Evolutionary conservation across 2,797 vertebrate species (phyloP).

Genomic region (Tolypeutes matacus): DNA sequence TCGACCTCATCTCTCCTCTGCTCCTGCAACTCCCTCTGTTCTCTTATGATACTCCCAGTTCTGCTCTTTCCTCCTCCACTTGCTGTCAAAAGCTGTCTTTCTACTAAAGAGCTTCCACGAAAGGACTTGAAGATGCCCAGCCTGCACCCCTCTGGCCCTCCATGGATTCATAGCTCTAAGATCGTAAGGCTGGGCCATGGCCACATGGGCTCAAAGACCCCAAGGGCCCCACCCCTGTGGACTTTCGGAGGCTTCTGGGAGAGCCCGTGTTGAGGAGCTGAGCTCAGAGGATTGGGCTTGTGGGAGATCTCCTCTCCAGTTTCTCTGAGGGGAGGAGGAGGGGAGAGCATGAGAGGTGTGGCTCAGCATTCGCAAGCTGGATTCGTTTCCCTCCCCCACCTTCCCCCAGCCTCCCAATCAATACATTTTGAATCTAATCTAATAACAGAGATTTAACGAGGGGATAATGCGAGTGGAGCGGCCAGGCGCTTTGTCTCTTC

Average conservation of each 20-base stretch:
- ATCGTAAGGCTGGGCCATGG: neutral
- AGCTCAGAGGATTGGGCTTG: neutral
- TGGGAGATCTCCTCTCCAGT: neutral
- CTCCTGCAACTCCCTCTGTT: neutral
- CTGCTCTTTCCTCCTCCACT: neutral
- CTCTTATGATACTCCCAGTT: neutral
- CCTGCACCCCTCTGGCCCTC: neutral
- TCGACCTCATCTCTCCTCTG: neutral
- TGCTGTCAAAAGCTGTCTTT: neutral
- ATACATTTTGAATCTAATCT: constrained; percentile 90
- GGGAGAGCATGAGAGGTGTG: constrained; percentile 41
- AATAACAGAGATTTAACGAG: constrained; percentile 91
- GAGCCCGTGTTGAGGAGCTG: neutral
- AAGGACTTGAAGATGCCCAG: neutral
- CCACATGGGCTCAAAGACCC: neutral
- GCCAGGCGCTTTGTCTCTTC: constrained; percentile 85
- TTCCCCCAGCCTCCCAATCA: constrained; percentile 81
- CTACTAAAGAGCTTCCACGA: neutral
- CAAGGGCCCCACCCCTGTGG: rapidly evolving
- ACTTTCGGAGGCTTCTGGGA: neutral
- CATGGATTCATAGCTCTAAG: too few species aligned
- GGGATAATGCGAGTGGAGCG: constrained; percentile 88
- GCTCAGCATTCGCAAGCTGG: constrained; percentile 70
- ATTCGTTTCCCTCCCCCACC: constrained; percentile 49
- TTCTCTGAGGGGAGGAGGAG: constrained; percentile 60